Conservation (phyloP, 2,113 vertebrate genomes). For the Clinocottus analis region DNA sequence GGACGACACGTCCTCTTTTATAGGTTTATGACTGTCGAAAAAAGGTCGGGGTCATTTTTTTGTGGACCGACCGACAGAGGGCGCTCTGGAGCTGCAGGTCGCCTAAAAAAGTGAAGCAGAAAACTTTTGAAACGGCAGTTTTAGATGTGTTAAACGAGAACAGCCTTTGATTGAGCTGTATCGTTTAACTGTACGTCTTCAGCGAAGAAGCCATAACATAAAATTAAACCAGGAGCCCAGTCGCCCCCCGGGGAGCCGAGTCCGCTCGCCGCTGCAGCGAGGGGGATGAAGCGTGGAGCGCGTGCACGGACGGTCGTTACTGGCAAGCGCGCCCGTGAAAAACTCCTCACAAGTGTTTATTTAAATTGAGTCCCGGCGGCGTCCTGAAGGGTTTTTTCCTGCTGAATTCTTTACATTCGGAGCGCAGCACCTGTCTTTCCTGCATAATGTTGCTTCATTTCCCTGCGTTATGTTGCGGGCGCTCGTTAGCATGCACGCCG, state of each 20-base stretch:
- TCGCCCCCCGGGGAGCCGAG: constrained; percentile 10
- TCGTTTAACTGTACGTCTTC: constrained; percentile 5
- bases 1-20: no score
- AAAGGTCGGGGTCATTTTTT: no score
- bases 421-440: not conserved
- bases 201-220: constrained; percentile 11
- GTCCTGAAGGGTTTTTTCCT: constrained; percentile 20
- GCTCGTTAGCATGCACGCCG: constrained; percentile 37
- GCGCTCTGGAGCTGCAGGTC: not conserved
- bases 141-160: not conserved
- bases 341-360: constrained; percentile 37
- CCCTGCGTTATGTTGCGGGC: not conserved
- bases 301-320: constrained; percentile 3
- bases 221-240: constrained; percentile 8
- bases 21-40: not conserved
- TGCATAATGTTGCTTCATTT: constrained; percentile 42
- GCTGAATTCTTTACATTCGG: constrained; percentile 36
- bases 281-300: not conserved
- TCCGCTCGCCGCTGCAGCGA: not conserved
- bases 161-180: not conserved
- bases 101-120: not conserved
- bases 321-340: constrained; percentile 12
- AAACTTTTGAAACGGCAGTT: constrained; percentile 9
- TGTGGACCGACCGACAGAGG: not conserved
- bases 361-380: constrained; percentile 17